phyloP scores from a whole-genome alignment of 2,797 vertebrate species.

The Aratinga solstitialis region DNA sequence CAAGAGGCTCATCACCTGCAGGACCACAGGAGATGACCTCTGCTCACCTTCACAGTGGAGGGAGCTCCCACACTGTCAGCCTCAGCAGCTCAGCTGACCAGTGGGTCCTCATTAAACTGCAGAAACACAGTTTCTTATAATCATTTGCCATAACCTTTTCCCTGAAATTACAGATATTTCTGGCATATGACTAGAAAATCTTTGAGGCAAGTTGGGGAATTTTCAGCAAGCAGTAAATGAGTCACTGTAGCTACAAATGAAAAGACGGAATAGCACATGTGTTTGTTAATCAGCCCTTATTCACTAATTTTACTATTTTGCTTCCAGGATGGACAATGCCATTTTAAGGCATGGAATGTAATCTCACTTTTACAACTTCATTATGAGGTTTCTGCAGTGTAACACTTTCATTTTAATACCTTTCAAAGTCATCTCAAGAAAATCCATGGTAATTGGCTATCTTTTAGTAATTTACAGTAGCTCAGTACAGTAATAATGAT shows the following conservation, averaged over 20 bases:
- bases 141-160: not conserved
- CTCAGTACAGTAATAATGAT: not conserved
- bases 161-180: not conserved
- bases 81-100: not conserved
- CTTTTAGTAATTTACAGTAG: constrained; percentile 43
- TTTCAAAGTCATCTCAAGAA: constrained; percentile 43
- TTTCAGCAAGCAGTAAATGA: not conserved
- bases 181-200: constrained; percentile 13
- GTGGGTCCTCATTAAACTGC: not conserved
- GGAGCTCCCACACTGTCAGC: not conserved
- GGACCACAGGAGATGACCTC: not conserved
- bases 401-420: constrained; percentile 10
- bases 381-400: not conserved
- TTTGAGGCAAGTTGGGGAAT: not conserved
- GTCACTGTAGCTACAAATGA: not conserved
- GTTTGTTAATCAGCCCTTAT: not conserved
- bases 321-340: not conserved
- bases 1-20: not conserved
- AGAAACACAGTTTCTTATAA: not conserved
- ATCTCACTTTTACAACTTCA: constrained; percentile 34
- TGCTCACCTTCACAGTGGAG: rapidly evolving
- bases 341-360: not conserved
- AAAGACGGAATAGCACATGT: not conserved
- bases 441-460: not conserved
- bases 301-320: constrained; percentile 1